A percentile compares a stretch with the other conserved stretches of the same genome.
These are phyloP conservation scores for Sipha flava DNA, from an alignment of 1,140 invertebrate genomes.

Conservation along the genomic window DNA sequence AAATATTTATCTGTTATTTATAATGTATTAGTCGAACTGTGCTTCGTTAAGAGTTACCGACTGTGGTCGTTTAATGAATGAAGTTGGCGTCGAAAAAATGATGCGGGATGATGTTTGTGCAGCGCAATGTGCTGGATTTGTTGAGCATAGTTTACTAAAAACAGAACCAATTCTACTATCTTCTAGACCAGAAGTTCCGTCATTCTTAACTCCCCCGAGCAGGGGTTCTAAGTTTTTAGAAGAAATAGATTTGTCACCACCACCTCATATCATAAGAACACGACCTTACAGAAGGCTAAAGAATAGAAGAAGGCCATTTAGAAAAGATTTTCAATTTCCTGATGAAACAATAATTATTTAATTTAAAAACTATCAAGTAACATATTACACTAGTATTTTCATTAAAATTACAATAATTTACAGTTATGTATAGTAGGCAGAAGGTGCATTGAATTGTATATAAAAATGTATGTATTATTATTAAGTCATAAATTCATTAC, in stretches of 20 bases:
- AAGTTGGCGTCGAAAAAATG: conserved; percentile 73
- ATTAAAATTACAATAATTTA: not conserved
- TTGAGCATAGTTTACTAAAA: not conserved
- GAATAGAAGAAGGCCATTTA: conserved; percentile 5
- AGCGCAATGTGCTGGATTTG: conserved; percentile 58
- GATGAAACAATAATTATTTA: conserved; percentile 5
- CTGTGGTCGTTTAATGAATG: conserved; percentile 68
- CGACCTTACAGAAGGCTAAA: not conserved
- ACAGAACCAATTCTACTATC: not conserved
- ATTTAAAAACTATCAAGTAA: not conserved
- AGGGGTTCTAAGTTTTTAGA: not conserved
- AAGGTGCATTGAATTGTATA: too few relatives aligned
- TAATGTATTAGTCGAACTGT: conserved; percentile 65
- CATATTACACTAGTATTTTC: too few relatives aligned
- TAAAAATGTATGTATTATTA: too few relatives aligned
- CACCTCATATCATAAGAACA: not conserved
- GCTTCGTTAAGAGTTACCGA: conserved; percentile 80
- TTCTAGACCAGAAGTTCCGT: not conserved
- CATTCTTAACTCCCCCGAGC: conserved; percentile 1
- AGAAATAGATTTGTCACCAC: conserved; percentile 17
- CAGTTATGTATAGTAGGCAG: not conserved
- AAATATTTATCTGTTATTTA: not conserved
- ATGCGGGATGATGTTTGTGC: conserved; percentile 78
- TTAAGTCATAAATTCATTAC: too few relatives aligned
- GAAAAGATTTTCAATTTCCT: conserved; percentile 19